A percentile compares a stretch with the other conserved stretches of the same genome.
These are phyloP conservation scores for Clarias fuscus DNA, from an alignment of 2,797 vertebrate species.

Conservation along the genomic window DNA sequence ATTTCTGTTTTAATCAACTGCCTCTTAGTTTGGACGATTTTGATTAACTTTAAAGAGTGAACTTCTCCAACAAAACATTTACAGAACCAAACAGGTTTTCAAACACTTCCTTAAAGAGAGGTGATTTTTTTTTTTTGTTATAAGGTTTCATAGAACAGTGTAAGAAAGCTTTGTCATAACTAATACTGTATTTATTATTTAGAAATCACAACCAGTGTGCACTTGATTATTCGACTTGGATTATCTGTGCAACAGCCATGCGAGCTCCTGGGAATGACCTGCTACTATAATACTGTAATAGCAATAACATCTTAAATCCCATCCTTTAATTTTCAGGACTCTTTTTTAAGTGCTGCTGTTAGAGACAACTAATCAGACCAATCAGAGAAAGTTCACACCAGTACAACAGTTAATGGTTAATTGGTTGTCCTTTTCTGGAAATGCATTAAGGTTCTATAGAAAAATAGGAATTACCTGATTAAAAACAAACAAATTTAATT, in stretches of 20 bases:
- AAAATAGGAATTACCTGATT: too few species aligned
- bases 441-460: neutral
- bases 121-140: too few species aligned
- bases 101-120: too few species aligned
- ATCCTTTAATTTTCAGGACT: neutral
- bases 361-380: neutral
- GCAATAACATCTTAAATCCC: neutral
- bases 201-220: neutral
- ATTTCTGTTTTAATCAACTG: neutral
- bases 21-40: neutral
- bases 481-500: too few species aligned
- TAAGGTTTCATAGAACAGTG: too few species aligned
- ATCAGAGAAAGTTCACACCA: neutral
- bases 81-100: too few species aligned
- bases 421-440: neutral
- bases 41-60: neutral
- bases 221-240: neutral
- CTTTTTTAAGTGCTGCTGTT: neutral
- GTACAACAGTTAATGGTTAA: neutral
- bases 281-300: neutral
- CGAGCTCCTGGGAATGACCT: neutral
- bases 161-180: neutral
- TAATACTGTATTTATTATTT: neutral
- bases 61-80: neutral
- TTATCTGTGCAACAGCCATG: neutral